Percentiles rank a stretch among this genome's conserved stretches.
Evolutionary conservation across 2,113 vertebrate species (phyloP).

Genomic region (Tringa solitaria): DNA sequence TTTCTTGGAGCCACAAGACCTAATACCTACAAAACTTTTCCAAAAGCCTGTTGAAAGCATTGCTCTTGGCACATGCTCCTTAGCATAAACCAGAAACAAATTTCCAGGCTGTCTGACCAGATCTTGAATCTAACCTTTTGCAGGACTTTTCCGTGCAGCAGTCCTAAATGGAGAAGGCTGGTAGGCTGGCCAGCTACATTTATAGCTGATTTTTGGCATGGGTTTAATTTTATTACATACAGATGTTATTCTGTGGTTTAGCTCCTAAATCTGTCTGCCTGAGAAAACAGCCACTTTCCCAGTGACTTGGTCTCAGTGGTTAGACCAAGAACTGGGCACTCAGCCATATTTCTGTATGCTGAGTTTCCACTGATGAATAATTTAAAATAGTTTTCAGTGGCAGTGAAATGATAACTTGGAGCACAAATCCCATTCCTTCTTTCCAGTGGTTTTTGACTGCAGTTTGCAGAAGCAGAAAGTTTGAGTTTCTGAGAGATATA

Average conservation of each 20-base stretch:
- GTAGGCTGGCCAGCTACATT: slow-evolving; percentile 24
- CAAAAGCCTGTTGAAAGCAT: not conserved
- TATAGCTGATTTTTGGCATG: slow-evolving; percentile 37
- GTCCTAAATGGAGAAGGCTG: not conserved
- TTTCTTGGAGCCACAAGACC: not conserved
- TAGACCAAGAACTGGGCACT: slow-evolving; percentile 41
- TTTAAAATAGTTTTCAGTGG: slow-evolving; percentile 54
- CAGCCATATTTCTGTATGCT: slow-evolving; percentile 32
- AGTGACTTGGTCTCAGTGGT: slow-evolving; percentile 52
- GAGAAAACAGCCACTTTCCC: slow-evolving; percentile 56
- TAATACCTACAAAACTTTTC: not conserved
- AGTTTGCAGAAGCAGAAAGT: not conserved
- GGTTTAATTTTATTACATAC: slow-evolving; percentile 36
- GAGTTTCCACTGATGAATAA: slow-evolving; percentile 31
- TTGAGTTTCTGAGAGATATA: not conserved
- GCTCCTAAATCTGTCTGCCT: slow-evolving; percentile 42
- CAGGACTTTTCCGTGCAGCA: slow-evolving; percentile 21
- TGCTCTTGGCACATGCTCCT: not conserved
- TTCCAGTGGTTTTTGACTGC: not conserved
- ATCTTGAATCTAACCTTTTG: not conserved
- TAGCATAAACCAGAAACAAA: slow-evolving; percentile 9
- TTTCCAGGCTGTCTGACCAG: slow-evolving; percentile 35
- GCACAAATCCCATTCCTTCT: not conserved
- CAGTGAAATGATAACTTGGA: slow-evolving; percentile 23
- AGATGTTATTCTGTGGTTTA: slow-evolving; percentile 57